A percentile compares a stretch with the other conserved stretches of the same genome.
These are phyloP conservation scores for Tapera naevia DNA, from an alignment of 2,797 vertebrate species.

Conservation along the genomic window DNA sequence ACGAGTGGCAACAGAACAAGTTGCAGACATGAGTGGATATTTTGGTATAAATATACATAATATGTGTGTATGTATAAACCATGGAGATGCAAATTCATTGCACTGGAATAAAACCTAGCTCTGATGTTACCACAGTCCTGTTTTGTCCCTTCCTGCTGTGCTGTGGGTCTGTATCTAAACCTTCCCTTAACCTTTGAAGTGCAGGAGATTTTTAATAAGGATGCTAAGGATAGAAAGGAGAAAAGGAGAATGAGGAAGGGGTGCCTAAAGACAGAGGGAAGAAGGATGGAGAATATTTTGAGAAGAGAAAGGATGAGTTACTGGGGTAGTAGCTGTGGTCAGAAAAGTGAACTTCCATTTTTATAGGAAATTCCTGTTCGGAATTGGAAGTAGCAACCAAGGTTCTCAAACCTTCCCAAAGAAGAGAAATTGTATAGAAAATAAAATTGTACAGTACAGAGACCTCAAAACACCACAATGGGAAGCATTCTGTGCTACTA, in stretches of 20 bases:
- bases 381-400: not conserved
- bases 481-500: not conserved
- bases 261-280: not conserved
- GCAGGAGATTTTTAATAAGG: not conserved
- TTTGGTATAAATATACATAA: not conserved
- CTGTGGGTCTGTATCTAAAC: not conserved
- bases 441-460: not conserved
- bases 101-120: not conserved
- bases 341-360: not conserved
- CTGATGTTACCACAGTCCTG: not conserved
- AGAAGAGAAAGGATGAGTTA: not conserved
- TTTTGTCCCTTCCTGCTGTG: not conserved
- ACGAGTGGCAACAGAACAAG: not conserved
- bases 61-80: no score
- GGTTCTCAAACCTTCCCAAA: not conserved
- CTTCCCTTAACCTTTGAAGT: not conserved
- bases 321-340: not conserved
- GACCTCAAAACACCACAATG: not conserved
- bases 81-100: not conserved
- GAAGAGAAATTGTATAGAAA: not conserved
- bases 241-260: not conserved
- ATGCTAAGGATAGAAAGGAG: not conserved
- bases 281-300: not conserved
- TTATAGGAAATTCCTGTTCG: not conserved
- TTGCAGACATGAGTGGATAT: not conserved